A percentile compares a stretch with the other conserved stretches of the same genome.
phyloP scores from a whole-genome alignment of 37 sponge, comb jelly and placozoan species.

The Diacarnus erythraeanus region DNA sequence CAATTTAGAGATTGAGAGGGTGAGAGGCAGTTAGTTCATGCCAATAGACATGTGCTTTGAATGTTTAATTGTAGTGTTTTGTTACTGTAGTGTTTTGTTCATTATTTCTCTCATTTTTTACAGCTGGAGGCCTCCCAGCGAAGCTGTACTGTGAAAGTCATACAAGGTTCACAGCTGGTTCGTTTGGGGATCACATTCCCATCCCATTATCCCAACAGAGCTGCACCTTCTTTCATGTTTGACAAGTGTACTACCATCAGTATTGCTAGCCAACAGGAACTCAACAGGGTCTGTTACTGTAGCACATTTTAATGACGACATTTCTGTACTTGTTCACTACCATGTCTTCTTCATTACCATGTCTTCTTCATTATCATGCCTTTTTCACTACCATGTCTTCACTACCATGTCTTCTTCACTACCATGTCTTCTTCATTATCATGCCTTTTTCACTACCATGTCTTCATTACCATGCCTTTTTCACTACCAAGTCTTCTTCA shows the following conservation, averaged over 20 bases:
- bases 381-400: too few species aligned
- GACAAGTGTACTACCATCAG: slow-evolving; percentile 67
- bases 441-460: too few species aligned
- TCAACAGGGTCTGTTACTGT: slow-evolving; percentile 35
- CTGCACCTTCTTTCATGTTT: slow-evolving; percentile 76
- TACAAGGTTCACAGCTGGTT: slow-evolving; percentile 49
- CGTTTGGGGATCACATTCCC: slow-evolving; percentile 77
- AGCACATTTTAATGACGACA: not conserved
- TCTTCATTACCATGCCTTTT: too few species aligned
- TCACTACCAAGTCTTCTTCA: too few species aligned
- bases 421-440: too few species aligned
- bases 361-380: too few species aligned
- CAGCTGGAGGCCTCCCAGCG: slow-evolving; percentile 72
- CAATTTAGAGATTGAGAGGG: slow-evolving; percentile 62
- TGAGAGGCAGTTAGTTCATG: slow-evolving; percentile 26
- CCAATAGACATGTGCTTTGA: slow-evolving; percentile 1
- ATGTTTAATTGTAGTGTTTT: too few species aligned
- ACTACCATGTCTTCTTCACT: too few species aligned
- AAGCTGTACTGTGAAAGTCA: slow-evolving; percentile 61
- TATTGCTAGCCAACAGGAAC: slow-evolving; percentile 41
- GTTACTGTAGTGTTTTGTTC: too few species aligned
- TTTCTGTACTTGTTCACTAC: not conserved
- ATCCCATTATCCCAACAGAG: slow-evolving; percentile 77
- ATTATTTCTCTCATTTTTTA: not conserved
- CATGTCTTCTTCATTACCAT: too few species aligned